Percentiles rank a stretch among this genome's conserved stretches.
Conservation (phyloP, 2,888 invertebrate genomes). For the Hartigia nigra region DNA sequence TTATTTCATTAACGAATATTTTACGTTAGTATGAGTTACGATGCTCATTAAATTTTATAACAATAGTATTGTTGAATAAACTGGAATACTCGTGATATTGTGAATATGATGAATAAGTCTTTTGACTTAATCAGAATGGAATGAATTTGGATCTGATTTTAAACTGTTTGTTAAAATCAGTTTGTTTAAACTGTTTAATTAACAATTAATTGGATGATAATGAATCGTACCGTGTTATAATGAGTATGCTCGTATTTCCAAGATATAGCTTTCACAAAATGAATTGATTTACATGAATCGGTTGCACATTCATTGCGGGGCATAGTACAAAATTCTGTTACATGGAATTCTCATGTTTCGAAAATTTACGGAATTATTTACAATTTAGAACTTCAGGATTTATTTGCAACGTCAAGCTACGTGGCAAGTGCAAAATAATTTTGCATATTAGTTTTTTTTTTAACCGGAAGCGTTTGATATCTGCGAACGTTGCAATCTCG, state of each 20-base stretch:
- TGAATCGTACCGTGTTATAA: neutral
- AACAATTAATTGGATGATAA: neutral
- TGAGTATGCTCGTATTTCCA: neutral
- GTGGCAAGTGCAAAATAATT: neutral
- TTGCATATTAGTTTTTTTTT: neutral
- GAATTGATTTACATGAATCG: neutral
- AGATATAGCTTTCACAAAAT: neutral
- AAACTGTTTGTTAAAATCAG: neutral
- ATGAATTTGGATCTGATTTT: neutral
- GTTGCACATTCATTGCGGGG: neutral
- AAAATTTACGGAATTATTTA: neutral
- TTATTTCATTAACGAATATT: neutral
- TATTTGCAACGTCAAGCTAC: neutral
- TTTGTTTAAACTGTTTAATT: too few relatives aligned
- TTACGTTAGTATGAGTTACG: neutral
- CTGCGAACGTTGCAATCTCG: neutral
- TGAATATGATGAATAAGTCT: neutral
- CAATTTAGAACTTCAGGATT: neutral
- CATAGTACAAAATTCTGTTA: neutral
- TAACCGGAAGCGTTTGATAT: neutral
- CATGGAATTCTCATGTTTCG: neutral
- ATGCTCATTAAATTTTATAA: neutral
- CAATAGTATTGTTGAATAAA: neutral
- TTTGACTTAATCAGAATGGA: neutral
- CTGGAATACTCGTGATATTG: neutral